These are phyloP conservation scores for Aphelinus atriplicis DNA, from an alignment of 1,140 invertebrate genomes.

Conservation along the genomic window DNA sequence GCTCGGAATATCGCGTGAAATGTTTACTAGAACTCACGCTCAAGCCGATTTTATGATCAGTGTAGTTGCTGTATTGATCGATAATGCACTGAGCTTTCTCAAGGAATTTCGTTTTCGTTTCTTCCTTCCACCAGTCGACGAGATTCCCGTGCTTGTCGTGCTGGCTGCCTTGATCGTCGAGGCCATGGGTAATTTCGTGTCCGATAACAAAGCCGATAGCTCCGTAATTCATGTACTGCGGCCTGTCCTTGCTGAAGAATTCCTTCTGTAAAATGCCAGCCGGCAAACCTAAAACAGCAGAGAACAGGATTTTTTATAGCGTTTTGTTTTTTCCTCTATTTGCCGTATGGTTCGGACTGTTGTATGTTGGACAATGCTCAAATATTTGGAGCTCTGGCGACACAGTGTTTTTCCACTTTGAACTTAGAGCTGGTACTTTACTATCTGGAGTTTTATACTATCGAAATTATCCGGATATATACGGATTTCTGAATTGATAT, in stretches of 20 bases:
- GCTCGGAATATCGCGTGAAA: too few species aligned
- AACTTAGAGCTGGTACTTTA: too few species aligned
- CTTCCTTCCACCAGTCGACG: slow-evolving; percentile 73
- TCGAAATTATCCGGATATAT: too few species aligned
- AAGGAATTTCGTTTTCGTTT: slow-evolving; percentile 70
- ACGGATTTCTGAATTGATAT: too few species aligned
- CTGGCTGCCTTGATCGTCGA: slow-evolving; percentile 74
- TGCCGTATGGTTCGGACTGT: too few species aligned
- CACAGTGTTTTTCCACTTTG: too few species aligned
- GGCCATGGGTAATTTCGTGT: slow-evolving; percentile 70
- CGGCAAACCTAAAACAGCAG: slow-evolving; percentile 71
- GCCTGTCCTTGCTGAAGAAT: slow-evolving; percentile 76
- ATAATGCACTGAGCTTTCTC: slow-evolving; percentile 74
- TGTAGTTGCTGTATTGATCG: slow-evolving; percentile 76
- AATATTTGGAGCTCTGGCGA: too few species aligned
- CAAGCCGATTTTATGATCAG: slow-evolving; percentile 58
- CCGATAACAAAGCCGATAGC: slow-evolving; percentile 78
- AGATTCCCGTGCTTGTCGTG: slow-evolving; percentile 75
- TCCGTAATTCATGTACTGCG: slow-evolving; percentile 81
- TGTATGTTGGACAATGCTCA: too few species aligned
- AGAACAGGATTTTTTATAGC: too few species aligned
- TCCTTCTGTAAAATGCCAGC: slow-evolving; percentile 80
- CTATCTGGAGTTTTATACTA: too few species aligned
- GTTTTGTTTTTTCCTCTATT: too few species aligned
- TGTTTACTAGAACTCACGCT: neutral